Base-by-base conservation (phyloP, 2,113 vertebrate species). In the Xiphophorus couchianus region DNA sequence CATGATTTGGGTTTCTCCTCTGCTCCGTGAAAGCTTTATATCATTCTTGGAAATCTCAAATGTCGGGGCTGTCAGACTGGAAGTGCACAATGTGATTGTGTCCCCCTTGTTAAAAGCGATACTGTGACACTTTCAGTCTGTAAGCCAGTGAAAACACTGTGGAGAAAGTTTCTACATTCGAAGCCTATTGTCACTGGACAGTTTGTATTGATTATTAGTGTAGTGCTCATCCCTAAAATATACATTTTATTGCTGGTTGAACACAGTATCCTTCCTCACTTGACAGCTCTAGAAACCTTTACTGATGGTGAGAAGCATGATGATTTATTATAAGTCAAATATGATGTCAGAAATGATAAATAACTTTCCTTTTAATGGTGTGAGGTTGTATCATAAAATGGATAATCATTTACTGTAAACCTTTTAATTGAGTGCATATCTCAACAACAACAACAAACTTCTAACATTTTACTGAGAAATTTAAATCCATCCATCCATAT, bases 51-150 rank as follows among this genome's bases (percentile, higher is more conserved):
- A 75, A 79, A 88, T 79, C 88, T 78, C 78, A 60, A 62, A 76
- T 19, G 83, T 60, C 78, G 65, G 75, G 61, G 80, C 76, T 74
- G 81, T 73, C 73, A 71, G 77, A 73, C 79, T 66, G 65, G 75
- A 86, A 64, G 70, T 71, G 77, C 67, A 70, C 67, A 61, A 63
- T 84, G 69, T 82, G 81, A 82, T 87, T 61, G 67, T 22, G 31
- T 76, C 61, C 69, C 70, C 66, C 81, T 90, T 85, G 83, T 91
- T 89, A 92, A 86, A 84, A 76, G 76, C 9, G 69, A 86, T 76
- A 75, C 73, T 33, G 80, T 86, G 83, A 82, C 74, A 84, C 84
- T 83, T 85, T 77, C 63, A 78, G 62, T 81, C 66, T 66, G 64
- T 85, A 30, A 62, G 68, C 78, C 73, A 74, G 69, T 64, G 66